Conservation (phyloP, 1,140 invertebrate genomes). For the Bactericera cockerelli region DNA sequence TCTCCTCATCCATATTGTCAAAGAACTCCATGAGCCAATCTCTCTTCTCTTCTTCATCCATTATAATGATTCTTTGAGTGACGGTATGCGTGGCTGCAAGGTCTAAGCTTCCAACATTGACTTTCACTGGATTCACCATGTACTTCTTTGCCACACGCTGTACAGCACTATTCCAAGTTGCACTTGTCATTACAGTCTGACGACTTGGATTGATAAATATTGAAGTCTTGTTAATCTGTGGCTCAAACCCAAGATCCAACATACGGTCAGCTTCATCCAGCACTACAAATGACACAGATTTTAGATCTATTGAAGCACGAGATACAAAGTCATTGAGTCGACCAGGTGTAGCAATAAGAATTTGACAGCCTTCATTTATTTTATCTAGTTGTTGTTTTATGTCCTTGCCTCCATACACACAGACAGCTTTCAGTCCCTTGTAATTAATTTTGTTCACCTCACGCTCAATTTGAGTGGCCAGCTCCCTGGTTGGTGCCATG, state of each 20-base stretch:
- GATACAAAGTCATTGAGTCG: constrained; percentile 62
- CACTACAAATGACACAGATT: constrained; percentile 70
- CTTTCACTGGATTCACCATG: constrained; percentile 73
- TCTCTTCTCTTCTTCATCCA: neutral
- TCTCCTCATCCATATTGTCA: constrained; percentile 39
- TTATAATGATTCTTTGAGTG: constrained; percentile 36
- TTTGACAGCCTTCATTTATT: constrained; percentile 59
- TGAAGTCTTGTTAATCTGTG: constrained; percentile 67
- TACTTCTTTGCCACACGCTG: constrained; percentile 64
- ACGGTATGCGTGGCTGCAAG: constrained; percentile 70
- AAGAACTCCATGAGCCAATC: constrained; percentile 25
- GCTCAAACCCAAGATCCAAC: constrained; percentile 76
- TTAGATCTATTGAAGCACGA: constrained; percentile 43
- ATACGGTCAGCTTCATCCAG: constrained; percentile 83
- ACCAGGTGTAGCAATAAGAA: constrained; percentile 81
- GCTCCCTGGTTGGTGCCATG: constrained; percentile 76
- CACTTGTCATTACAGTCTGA: constrained; percentile 77
- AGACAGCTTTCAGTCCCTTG: constrained; percentile 65
- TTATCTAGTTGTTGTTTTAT: constrained; percentile 54
- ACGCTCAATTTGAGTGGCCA: constrained; percentile 78
- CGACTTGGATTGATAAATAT: constrained; percentile 59
- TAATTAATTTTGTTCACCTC: constrained; percentile 79
- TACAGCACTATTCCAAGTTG: constrained; percentile 78
- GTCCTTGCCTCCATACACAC: constrained; percentile 71
- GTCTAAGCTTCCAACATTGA: constrained; percentile 76